Percentiles rank a stretch among this genome's conserved stretches.
Conservation (phyloP, 2,113 vertebrate genomes). For the Boulengeromyrus knoepffleri region DNA sequence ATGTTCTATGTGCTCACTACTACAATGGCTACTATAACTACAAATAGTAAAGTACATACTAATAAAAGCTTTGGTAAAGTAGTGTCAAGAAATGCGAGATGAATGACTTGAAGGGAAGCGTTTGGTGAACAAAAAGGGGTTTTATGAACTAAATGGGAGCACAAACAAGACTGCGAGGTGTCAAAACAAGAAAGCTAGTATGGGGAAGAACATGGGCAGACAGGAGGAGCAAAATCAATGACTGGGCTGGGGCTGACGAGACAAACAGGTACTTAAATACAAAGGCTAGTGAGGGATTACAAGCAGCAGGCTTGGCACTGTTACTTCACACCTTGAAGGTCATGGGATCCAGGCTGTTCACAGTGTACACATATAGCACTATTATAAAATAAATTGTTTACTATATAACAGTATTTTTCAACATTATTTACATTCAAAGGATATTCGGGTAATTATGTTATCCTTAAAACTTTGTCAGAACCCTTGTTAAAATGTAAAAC, state of each 20-base stretch:
- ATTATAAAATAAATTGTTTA: not conserved
- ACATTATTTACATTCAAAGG: not conserved
- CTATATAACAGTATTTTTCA: not conserved
- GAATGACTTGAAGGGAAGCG: not conserved
- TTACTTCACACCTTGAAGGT: not conserved
- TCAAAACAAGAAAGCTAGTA: not conserved
- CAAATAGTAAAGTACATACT: not conserved
- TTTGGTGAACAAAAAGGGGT: not conserved
- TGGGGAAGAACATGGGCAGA: not conserved
- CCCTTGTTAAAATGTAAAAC: too few relatives aligned
- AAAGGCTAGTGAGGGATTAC: not conserved
- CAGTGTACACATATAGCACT: not conserved
- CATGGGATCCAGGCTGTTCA: not conserved
- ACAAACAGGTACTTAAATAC: not conserved
- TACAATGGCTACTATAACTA: not conserved
- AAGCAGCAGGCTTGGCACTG: not conserved
- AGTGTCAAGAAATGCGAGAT: not conserved
- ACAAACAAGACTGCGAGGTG: not conserved
- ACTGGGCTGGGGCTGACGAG: not conserved
- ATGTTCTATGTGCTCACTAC: not conserved
- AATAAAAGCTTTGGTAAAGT: not conserved
- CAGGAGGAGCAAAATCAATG: not conserved
- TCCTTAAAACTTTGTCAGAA: too few relatives aligned
- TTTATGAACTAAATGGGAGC: not conserved
- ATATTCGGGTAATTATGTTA: not conserved